Evolutionary conservation across 2,888 invertebrate species (phyloP).

Genomic region (Macropis europaea): DNA sequence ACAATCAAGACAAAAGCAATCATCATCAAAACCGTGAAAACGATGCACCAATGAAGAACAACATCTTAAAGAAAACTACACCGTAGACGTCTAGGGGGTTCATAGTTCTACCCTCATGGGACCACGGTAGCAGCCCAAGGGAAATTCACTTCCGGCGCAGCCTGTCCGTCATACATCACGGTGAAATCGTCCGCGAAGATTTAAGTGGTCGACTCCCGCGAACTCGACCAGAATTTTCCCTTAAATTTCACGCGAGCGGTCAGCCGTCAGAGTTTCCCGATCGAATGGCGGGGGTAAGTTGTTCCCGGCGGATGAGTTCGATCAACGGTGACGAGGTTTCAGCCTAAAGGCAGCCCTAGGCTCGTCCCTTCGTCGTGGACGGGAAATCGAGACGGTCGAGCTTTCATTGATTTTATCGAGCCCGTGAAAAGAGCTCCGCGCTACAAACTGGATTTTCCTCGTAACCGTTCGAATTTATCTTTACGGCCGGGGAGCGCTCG

Average conservation of each 20-base stretch:
- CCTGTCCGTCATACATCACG: conserved; percentile 62
- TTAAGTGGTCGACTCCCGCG: conserved; percentile 34
- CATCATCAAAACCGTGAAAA: too few relatives aligned
- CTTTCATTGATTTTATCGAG: conserved; percentile 45
- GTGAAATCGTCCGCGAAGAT: conserved; percentile 65
- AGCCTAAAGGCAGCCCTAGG: conserved; percentile 15
- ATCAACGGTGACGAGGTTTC: conserved; percentile 6
- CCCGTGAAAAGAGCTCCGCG: not conserved
- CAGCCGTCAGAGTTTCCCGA: not conserved
- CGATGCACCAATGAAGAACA: too few relatives aligned
- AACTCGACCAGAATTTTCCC: conserved; percentile 40
- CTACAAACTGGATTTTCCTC: conserved; percentile 33
- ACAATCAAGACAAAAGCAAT: too few relatives aligned
- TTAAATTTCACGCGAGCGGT: conserved; percentile 46
- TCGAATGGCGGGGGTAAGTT: not conserved
- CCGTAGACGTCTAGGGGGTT: too few relatives aligned
- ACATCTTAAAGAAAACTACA: too few relatives aligned
- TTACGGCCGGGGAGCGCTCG: not conserved
- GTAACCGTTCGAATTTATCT: conserved; percentile 31
- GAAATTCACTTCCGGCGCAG: conserved; percentile 49
- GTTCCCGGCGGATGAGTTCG: not conserved
- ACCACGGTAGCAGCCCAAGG: conserved; percentile 20
- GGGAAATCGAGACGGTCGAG: not conserved
- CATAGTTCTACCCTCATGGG: too few relatives aligned
- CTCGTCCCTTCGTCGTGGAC: not conserved